Conservation (phyloP, 2,797 vertebrate genomes). For the Erpetoichthys calabaricus region DNA sequence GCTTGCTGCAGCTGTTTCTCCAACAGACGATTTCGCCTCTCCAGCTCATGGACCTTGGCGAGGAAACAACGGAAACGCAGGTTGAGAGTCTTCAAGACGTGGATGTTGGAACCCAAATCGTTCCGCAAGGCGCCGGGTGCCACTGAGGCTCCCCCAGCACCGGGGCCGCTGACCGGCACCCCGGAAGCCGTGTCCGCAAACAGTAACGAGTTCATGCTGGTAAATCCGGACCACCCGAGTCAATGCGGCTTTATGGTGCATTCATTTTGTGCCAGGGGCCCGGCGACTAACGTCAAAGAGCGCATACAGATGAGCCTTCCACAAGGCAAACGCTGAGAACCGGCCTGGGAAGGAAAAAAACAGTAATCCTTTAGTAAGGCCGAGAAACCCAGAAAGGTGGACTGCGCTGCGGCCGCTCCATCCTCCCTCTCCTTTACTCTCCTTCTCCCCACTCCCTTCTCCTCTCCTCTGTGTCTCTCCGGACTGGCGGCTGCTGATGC, state of each 20-base stretch:
- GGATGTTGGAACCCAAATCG: slow-evolving; percentile 90
- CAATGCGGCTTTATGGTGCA: no score
- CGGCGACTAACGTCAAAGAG: no score
- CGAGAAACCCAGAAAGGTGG: no score
- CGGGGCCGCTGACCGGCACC: slow-evolving; percentile 25
- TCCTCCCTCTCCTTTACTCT: background rate
- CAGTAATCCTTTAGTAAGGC: no score
- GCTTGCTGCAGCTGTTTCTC: slow-evolving; percentile 77
- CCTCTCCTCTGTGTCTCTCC: no score
- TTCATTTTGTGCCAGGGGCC: no score
- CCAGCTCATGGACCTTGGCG: slow-evolving; percentile 89
- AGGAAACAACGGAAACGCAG: slow-evolving; percentile 92
- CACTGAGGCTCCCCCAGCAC: slow-evolving; percentile 29
- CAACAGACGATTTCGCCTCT: slow-evolving; percentile 82
- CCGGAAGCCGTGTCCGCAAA: slow-evolving; percentile 49
- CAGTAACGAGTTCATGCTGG: slow-evolving; percentile 64
- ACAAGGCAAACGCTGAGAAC: background rate
- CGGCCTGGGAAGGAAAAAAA: no score
- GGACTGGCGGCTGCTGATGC: no score
- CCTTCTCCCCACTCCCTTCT: no score
- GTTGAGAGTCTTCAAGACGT: slow-evolving; percentile 87
- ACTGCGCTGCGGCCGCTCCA: background rate
- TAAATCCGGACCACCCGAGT: background rate
- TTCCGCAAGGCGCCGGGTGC: slow-evolving; percentile 76
- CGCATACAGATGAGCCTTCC: background rate